Percentiles rank a stretch among this genome's conserved stretches.
phyloP scores from a whole-genome alignment of 2,113 vertebrate genomes.

The Pionites leucogaster region DNA sequence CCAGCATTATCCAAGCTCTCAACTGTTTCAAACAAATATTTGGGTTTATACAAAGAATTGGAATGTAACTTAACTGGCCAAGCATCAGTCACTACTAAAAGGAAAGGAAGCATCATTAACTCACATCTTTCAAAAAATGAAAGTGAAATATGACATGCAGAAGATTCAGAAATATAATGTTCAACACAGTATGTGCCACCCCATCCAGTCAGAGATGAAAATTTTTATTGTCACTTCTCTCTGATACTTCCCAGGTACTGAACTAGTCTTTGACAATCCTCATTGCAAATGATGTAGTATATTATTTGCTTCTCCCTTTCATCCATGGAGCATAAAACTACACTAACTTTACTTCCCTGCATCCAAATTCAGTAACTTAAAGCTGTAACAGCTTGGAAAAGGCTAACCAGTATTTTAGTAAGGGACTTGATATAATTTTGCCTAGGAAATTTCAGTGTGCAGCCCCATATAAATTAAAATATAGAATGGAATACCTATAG shows the following conservation, averaged over 20 bases:
- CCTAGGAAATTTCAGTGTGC: neutral
- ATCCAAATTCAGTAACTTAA: neutral
- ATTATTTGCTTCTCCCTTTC: neutral
- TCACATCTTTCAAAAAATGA: neutral
- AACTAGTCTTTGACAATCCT: neutral
- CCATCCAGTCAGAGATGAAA: neutral
- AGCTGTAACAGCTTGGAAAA: neutral
- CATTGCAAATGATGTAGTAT: neutral
- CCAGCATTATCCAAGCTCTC: neutral
- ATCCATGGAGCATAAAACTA: neutral
- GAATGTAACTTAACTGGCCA: neutral
- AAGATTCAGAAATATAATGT: neutral
- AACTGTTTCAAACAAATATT: conserved; percentile 2
- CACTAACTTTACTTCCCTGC: neutral
- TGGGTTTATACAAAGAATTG: neutral
- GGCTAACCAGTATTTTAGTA: neutral
- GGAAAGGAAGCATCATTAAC: neutral
- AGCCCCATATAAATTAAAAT: neutral
- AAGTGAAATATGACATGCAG: neutral
- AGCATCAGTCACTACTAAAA: neutral
- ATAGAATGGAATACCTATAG: neutral
- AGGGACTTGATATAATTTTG: neutral
- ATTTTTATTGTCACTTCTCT: neutral
- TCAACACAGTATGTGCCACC: neutral
- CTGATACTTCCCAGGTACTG: neutral